Evolutionary conservation across 2,113 vertebrate genomes (phyloP).

Genomic region (Saimiri boliviensis): DNA sequence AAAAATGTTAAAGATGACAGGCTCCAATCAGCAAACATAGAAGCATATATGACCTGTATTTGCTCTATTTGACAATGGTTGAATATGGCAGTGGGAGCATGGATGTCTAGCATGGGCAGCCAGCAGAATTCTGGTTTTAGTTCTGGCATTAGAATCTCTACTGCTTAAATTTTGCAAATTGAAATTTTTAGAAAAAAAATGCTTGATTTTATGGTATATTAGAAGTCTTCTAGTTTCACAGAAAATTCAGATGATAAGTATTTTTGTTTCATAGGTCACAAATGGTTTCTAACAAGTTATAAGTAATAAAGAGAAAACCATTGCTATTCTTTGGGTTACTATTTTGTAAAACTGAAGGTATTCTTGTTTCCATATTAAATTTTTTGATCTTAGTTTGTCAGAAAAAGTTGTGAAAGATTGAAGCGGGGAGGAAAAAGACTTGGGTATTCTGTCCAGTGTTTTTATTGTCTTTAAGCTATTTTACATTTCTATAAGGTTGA

Average conservation of each 20-base stretch:
- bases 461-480: slow-evolving; percentile 37
- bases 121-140: neutral
- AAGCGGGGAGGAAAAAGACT: neutral
- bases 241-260: neutral
- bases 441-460: neutral
- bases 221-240: neutral
- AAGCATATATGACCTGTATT: neutral
- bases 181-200: neutral
- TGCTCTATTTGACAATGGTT: neutral
- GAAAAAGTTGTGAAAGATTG: neutral
- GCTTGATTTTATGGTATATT: neutral
- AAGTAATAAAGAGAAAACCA: neutral
- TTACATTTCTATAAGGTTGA: neutral
- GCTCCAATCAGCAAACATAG: neutral
- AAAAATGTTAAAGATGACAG: neutral
- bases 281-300: neutral
- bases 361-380: neutral
- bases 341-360: neutral
- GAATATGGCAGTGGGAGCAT: neutral
- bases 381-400: neutral
- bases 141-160: neutral
- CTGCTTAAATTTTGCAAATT: slow-evolving; percentile 6
- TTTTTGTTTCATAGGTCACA: neutral
- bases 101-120: neutral
- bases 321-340: neutral